Percentiles rank a stretch among this genome's conserved stretches.
These are phyloP conservation scores for Thymallus thymallus DNA, from an alignment of 2,113 vertebrate species.

Conservation along the genomic window DNA sequence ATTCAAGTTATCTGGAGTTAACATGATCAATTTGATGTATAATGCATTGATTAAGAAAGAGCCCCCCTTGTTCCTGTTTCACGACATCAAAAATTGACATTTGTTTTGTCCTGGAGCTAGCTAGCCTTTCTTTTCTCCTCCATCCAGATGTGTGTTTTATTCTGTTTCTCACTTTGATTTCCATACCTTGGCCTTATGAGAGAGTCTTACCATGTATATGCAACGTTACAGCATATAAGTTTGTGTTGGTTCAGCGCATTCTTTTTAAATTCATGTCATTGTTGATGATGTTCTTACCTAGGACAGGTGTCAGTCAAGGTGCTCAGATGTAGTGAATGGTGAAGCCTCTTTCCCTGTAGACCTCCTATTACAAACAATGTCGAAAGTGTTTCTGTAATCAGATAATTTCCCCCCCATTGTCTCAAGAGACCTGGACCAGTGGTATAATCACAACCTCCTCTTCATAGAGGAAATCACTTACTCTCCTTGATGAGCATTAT, in stretches of 20 bases:
- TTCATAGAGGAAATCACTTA: constrained; percentile 53
- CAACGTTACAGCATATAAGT: constrained; percentile 49
- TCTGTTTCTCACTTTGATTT: too few species aligned
- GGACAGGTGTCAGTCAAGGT: constrained; percentile 67
- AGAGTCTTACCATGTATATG: constrained; percentile 57
- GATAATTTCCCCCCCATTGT: constrained; percentile 58
- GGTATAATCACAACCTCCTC: constrained; percentile 50
- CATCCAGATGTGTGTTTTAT: constrained; percentile 60
- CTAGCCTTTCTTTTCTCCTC: constrained; percentile 54
- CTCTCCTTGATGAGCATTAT: constrained; percentile 66
- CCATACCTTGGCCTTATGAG: constrained; percentile 54
- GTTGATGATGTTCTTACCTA: constrained; percentile 46
- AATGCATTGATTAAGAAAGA: constrained; percentile 84
- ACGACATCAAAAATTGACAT: constrained; percentile 77
- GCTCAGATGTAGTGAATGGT: constrained; percentile 48
- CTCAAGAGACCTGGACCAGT: constrained; percentile 58
- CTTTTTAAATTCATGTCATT: constrained; percentile 48
- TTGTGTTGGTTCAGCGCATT: constrained; percentile 56
- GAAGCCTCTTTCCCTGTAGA: constrained; percentile 62
- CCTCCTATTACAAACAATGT: constrained; percentile 56
- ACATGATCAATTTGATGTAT: constrained; percentile 93
- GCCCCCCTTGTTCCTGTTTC: constrained; percentile 72
- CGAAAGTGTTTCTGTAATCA: constrained; percentile 57
- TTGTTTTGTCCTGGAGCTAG: constrained; percentile 67
- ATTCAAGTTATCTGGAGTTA: constrained; percentile 93